Conservation (phyloP, 2,113 vertebrate genomes). For the Plectropomus leopardus region DNA sequence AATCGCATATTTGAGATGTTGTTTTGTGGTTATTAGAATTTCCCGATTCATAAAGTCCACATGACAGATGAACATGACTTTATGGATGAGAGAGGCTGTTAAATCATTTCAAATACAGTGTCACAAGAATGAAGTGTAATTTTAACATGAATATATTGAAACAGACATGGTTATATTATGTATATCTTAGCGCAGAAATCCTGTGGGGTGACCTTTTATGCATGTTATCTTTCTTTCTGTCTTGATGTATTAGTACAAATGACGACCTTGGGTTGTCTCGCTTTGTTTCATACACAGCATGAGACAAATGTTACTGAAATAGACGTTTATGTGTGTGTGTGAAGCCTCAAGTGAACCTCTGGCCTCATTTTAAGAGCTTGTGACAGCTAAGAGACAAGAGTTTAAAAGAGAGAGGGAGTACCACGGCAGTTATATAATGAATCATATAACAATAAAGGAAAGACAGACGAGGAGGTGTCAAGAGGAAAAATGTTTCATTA, state of each 20-base stretch:
- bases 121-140: neutral
- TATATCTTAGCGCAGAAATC: neutral
- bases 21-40: neutral
- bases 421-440: conserved; percentile 32
- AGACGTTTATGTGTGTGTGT: neutral
- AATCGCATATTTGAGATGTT: neutral
- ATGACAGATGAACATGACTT: neutral
- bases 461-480: conserved; percentile 26
- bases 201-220: neutral
- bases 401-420: conserved; percentile 19
- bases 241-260: neutral
- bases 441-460: conserved; percentile 24
- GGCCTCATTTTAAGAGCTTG: conserved; percentile 44
- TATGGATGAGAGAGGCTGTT: neutral
- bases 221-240: neutral
- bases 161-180: neutral
- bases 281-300: neutral
- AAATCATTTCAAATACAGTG: neutral
- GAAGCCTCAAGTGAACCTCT: conserved; percentile 18
- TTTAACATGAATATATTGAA: neutral
- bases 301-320: neutral
- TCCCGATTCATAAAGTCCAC: neutral
- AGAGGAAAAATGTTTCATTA: conserved; percentile 26
- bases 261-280: neutral
- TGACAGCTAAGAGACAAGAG: conserved; percentile 38